phyloP scores from a whole-genome alignment of 2,888 invertebrate species.

The Sarcophaga variegata region DNA sequence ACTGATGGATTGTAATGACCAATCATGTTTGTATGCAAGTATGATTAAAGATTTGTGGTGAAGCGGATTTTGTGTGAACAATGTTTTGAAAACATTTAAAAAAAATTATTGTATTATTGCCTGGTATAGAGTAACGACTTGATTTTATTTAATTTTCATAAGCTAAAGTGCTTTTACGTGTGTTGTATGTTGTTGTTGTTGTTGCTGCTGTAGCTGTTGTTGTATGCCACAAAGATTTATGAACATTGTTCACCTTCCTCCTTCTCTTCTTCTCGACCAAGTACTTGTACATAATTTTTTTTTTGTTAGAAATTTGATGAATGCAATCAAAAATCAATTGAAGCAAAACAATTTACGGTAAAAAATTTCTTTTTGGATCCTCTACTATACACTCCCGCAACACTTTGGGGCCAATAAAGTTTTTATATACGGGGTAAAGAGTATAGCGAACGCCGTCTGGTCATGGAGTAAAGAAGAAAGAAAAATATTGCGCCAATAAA shows the following conservation, averaged over 20 bases:
- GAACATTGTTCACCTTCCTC: background rate
- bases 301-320: slow-evolving; percentile 58
- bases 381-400: no score
- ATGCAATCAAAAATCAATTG: slow-evolving; percentile 71
- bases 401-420: no score
- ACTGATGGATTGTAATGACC: no score
- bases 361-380: background rate
- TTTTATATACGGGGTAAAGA: background rate
- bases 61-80: no score
- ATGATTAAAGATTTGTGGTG: no score
- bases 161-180: background rate
- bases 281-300: slow-evolving; percentile 35
- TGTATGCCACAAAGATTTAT: slow-evolving; percentile 24
- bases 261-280: background rate
- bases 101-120: no score
- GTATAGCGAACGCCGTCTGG: slow-evolving; percentile 13
- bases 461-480: background rate
- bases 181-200: background rate
- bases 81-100: no score
- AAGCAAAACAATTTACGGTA: slow-evolving; percentile 66
- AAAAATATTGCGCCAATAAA: slow-evolving; percentile 22
- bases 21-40: no score
- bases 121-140: no score
- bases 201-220: background rate
- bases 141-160: background rate